Evolutionary conservation across 2,113 vertebrate species (phyloP), one percentile per base, ranked within the genome.

Genomic region (Casuarius casuarius): DNA sequence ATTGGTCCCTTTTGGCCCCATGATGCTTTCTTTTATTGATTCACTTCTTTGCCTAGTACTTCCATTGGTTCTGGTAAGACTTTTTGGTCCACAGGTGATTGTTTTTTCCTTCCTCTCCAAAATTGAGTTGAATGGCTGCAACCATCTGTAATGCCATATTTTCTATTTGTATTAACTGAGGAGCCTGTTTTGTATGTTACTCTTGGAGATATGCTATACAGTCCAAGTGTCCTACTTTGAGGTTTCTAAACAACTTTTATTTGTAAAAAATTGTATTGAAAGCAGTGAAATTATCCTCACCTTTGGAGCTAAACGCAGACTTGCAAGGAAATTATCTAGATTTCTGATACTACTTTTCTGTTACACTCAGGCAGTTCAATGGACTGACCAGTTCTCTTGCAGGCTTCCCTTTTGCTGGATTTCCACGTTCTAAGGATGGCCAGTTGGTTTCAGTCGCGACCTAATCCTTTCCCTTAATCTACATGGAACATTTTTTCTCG

Each of bases 331-430:
- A 67, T 72, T 68, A 1, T 40, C 76, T 84, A 63, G 56, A 65
- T 94, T 77, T 49, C 0, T 35, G 91, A 44, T 75, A 76, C 90
- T 95, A 96, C 94, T 96, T 93, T 93, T 96, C 96, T 94, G 90
- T 96, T 92, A 77, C 85, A 88, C 95, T 92, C 93, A 93, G 94
- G 93, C 95, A 94, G 56, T 86, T 90, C 96, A 95, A 5, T 92
- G 94, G 95, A 96, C 86, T 97, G 96, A 96, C 90, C 96, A 94
- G 87, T 97, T 97, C 95, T 97, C 96, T 97, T 97, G 95, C 95
- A 97, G 96, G 96, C 95, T 96, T 95, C 91, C 87, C 2, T 8
- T 66, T 89, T 87, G 87, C 74, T 67, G 92, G 61, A 89, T 66
- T 51, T 93, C 95, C 56, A 0, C 90, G 0, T 82, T 48, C 44